Conservation (phyloP, 2,888 invertebrate species). For the Lapara coniferarum region DNA sequence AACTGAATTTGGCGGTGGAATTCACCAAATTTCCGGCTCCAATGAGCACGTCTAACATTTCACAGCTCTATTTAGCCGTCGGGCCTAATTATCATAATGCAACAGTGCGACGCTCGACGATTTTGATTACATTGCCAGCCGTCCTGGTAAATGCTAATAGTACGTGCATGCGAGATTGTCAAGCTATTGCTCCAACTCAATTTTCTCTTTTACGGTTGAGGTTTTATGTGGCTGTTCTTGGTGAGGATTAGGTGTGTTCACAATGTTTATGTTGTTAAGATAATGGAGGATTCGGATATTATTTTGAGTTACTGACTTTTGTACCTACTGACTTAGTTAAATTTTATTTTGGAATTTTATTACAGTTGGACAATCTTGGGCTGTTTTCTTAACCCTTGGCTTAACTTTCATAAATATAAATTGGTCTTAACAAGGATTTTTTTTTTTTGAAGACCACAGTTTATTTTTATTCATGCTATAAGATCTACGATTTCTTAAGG, state of each 20-base stretch:
- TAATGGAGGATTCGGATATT: neutral
- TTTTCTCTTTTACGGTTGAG: slow-evolving; percentile 4
- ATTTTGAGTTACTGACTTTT: no score
- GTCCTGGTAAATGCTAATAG: slow-evolving; percentile 60
- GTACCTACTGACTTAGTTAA: no score
- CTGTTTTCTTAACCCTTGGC: no score
- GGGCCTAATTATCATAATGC: slow-evolving; percentile 69
- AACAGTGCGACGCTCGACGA: slow-evolving; percentile 64
- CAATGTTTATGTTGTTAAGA: no score
- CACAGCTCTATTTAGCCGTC: slow-evolving; percentile 59
- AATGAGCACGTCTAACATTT: slow-evolving; percentile 56
- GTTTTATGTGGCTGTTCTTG: neutral
- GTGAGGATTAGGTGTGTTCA: no score
- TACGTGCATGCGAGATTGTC: slow-evolving; percentile 25
- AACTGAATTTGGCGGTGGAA: slow-evolving; percentile 33
- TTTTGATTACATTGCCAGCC: slow-evolving; percentile 69
- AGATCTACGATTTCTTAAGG: no score
- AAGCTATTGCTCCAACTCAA: slow-evolving; percentile 25
- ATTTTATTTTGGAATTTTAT: no score
- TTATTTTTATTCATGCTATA: no score
- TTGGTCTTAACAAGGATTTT: no score
- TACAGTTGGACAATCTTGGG: no score
- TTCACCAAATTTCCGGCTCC: slow-evolving; percentile 44
- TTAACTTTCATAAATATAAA: no score
- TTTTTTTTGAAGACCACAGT: no score